A percentile compares a stretch with the other conserved stretches of the same genome.
These are phyloP conservation scores for Autographa pulchrina DNA, from an alignment of 2,888 invertebrate species.

Conservation along the genomic window DNA sequence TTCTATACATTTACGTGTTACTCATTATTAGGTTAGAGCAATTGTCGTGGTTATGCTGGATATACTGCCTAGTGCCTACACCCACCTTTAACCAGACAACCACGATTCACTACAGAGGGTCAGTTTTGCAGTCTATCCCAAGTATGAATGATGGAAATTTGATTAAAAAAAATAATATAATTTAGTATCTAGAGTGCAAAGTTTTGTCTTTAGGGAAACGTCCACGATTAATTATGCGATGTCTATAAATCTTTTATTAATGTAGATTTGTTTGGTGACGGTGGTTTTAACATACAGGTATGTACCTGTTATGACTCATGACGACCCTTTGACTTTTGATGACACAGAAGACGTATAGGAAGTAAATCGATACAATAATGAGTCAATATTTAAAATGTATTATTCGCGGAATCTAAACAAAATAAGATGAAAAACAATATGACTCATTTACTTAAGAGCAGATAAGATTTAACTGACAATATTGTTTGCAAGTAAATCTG, in stretches of 20 bases:
- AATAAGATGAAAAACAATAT: slow-evolving; percentile 27
- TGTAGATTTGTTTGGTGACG: neutral
- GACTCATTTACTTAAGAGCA: slow-evolving; percentile 42
- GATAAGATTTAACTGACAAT: slow-evolving; percentile 39
- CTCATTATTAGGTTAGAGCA: too few species aligned
- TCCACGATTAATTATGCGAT: too few species aligned
- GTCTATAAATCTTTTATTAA: neutral
- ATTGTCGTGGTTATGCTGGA: too few species aligned
- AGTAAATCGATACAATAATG: slow-evolving; percentile 26
- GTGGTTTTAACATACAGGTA: neutral
- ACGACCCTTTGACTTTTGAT: neutral
- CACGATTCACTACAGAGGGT: too few species aligned
- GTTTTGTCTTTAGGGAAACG: too few species aligned
- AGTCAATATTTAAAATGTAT: slow-evolving; percentile 27
- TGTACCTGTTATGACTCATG: neutral
- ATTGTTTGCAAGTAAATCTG: slow-evolving; percentile 44
- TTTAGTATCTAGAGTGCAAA: too few species aligned
- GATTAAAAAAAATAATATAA: too few species aligned
- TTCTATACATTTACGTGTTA: too few species aligned
- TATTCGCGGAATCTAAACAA: slow-evolving; percentile 34
- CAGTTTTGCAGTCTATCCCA: too few species aligned
- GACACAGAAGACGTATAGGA: neutral
- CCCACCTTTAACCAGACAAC: too few species aligned
- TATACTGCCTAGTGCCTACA: too few species aligned
- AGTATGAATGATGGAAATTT: too few species aligned